These are phyloP conservation scores for Saccostrea glomerata DNA, from an alignment of 1,140 invertebrate genomes.

Conservation along the genomic window DNA sequence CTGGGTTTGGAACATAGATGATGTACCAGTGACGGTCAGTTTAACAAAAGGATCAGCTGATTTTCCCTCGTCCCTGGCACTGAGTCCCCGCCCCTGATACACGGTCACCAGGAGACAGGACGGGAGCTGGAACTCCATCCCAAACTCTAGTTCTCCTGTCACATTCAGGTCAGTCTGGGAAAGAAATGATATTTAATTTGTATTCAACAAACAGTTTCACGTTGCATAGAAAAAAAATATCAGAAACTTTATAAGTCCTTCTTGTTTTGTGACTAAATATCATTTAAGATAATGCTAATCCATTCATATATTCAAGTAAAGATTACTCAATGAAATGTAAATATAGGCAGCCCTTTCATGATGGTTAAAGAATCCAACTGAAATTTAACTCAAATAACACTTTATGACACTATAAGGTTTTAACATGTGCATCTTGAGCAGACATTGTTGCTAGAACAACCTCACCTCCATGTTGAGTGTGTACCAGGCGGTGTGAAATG, in stretches of 20 bases:
- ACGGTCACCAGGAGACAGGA: constrained; percentile 69
- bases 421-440: too few species aligned
- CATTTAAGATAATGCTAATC: too few species aligned
- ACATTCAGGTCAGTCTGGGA: constrained; percentile 72
- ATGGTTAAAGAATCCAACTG: too few species aligned
- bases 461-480: constrained; percentile 69
- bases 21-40: constrained; percentile 68
- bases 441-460: not conserved
- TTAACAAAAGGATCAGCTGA: constrained; percentile 72
- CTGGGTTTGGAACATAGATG: constrained; percentile 64
- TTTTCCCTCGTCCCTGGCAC: constrained; percentile 57
- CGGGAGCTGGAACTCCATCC: constrained; percentile 64
- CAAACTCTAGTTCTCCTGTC: constrained; percentile 69
- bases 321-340: too few species aligned
- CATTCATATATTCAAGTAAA: too few species aligned
- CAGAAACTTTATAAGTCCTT: too few species aligned
- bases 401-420: too few species aligned
- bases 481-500: constrained; percentile 72
- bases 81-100: constrained; percentile 64
- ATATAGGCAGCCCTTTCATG: too few species aligned
- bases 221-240: too few species aligned
- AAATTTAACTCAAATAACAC: too few species aligned
- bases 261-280: too few species aligned
- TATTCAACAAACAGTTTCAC: too few species aligned
- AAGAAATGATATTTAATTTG: not conserved